phyloP scores from a whole-genome alignment of 2,888 invertebrate genomes.

The Listrodromus nycthemerus region DNA sequence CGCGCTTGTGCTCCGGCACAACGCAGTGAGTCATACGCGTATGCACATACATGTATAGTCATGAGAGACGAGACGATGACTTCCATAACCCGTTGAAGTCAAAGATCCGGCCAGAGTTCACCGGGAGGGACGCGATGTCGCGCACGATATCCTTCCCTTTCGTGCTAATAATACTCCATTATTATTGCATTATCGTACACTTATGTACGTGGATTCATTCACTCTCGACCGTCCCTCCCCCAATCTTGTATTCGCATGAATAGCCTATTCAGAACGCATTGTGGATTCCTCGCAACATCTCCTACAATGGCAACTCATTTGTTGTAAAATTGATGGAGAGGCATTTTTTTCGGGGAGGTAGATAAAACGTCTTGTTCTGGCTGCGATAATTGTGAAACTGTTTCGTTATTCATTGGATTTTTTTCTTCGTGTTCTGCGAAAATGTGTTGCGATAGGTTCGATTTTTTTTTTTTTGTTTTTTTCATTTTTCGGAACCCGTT shows the following conservation, averaged over 20 bases:
- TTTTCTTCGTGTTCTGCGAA: no score
- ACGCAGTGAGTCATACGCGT: slow-evolving; percentile 1
- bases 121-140: slow-evolving; percentile 49
- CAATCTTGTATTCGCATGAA: not conserved
- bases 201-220: slow-evolving; percentile 57
- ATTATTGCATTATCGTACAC: slow-evolving; percentile 59
- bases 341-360: no score
- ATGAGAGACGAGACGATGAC: slow-evolving; percentile 40
- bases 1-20: slow-evolving; percentile 39
- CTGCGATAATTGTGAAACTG: no score
- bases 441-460: no score
- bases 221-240: slow-evolving; percentile 2
- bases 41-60: not conserved
- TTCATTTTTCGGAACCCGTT: no score
- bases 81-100: slow-evolving; percentile 61
- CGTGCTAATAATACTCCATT: slow-evolving; percentile 64
- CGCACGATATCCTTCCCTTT: slow-evolving; percentile 53
- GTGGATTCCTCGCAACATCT: not conserved
- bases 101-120: slow-evolving; percentile 67
- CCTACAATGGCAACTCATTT: no score
- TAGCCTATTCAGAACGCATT: not conserved
- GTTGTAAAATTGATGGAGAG: no score
- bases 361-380: no score
- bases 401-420: no score
- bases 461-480: no score